Percentiles rank a stretch among this genome's conserved stretches.
Conservation (phyloP, 35 echinoderm and acorn worm species). For the Ophioderma brevispina region DNA sequence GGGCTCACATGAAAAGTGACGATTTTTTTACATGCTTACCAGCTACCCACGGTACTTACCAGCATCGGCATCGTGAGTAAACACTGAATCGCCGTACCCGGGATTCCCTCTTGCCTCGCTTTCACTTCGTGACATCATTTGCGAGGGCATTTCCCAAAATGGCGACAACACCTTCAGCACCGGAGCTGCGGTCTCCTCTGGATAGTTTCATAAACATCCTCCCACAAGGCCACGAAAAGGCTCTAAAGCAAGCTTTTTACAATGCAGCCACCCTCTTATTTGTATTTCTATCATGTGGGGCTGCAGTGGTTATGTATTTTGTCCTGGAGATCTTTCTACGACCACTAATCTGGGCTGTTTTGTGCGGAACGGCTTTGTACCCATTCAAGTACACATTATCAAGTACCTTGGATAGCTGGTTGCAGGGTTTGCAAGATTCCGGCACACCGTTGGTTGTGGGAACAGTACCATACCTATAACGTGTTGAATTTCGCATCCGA, state of each 20-base stretch:
- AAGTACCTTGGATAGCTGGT: constrained; percentile 63
- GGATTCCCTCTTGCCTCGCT: constrained; percentile 3
- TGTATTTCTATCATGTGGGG: constrained; percentile 47
- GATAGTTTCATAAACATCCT: constrained; percentile 71
- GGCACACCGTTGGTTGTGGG: constrained; percentile 73
- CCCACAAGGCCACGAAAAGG: constrained; percentile 77
- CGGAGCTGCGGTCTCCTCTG: constrained; percentile 69
- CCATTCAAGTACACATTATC: constrained; percentile 82
- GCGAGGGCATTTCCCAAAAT: constrained; percentile 52
- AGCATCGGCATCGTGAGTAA: too few relatives aligned
- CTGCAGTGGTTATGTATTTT: constrained; percentile 73
- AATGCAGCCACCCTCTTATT: constrained; percentile 59
- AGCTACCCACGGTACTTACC: too few relatives aligned
- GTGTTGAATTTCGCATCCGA: constrained; percentile 74
- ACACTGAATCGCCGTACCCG: too few relatives aligned
- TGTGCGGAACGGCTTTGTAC: constrained; percentile 71
- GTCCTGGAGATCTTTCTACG: constrained; percentile 71
- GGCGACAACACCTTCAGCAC: constrained; percentile 45
- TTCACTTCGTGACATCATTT: background rate
- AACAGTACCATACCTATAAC: constrained; percentile 63
- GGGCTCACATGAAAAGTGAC: too few relatives aligned
- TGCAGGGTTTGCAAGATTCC: constrained; percentile 75
- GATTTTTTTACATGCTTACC: too few relatives aligned
- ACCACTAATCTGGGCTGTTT: constrained; percentile 71
- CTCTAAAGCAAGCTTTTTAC: constrained; percentile 73